A percentile compares a stretch with the other conserved stretches of the same genome.
phyloP scores from a whole-genome alignment of 2,797 vertebrate species.

The Fundulus diaphanus region DNA sequence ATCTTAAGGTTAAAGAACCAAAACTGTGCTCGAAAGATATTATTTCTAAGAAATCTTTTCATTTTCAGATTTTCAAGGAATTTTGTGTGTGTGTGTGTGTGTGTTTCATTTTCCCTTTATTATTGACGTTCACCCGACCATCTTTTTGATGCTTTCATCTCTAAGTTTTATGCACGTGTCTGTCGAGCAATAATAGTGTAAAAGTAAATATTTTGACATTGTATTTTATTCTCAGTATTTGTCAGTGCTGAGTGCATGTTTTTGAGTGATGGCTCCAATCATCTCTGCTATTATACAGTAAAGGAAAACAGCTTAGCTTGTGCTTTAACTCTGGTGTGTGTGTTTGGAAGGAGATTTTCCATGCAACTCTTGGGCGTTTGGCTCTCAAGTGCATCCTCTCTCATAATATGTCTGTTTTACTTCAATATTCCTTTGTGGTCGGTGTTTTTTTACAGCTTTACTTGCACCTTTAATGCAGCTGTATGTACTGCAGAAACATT shows the following conservation, averaged over 20 bases:
- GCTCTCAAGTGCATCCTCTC: conserved; percentile 32
- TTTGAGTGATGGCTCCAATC: conserved; percentile 24
- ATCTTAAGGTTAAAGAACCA: background rate
- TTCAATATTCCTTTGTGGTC: conserved; percentile 27
- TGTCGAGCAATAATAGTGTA: conserved; percentile 18
- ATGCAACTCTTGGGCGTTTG: conserved; percentile 21
- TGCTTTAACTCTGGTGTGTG: background rate
- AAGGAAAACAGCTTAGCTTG: conserved; percentile 11
- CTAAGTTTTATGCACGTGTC: conserved; percentile 17
- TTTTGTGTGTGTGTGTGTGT: conserved; percentile 7
- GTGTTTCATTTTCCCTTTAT: conserved; percentile 1
- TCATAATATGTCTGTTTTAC: conserved; percentile 30
- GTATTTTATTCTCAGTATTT: conserved; percentile 33
- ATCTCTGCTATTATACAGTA: conserved; percentile 12
- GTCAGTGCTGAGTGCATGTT: conserved; percentile 29
- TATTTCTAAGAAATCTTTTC: conserved; percentile 4
- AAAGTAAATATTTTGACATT: conserved; percentile 35
- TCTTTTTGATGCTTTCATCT: conserved; percentile 8
- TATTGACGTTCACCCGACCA: conserved; percentile 18
- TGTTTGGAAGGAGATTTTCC: conserved; percentile 14
- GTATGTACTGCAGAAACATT: conserved; percentile 49
- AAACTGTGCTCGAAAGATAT: background rate
- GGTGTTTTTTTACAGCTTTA: conserved; percentile 23
- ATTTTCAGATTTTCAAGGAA: conserved; percentile 4
- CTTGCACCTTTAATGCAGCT: conserved; percentile 30